Evolutionary conservation across 1,140 invertebrate species (phyloP).

Genomic region (Drosophila nasuta): DNA sequence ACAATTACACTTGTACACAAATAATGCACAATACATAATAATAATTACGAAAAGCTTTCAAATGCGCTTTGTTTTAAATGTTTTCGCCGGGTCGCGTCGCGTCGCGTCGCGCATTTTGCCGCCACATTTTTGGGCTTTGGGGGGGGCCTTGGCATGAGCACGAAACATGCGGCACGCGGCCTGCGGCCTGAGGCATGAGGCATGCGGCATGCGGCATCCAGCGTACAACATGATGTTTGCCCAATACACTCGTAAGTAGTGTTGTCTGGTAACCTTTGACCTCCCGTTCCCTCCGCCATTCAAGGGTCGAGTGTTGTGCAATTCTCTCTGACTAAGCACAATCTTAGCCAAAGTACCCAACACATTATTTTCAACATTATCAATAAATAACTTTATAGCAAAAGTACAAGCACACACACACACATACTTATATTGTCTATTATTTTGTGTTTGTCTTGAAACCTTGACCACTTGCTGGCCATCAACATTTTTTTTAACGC

Average conservation of each 20-base stretch:
- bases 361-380: constrained; percentile 1
- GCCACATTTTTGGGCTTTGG: background rate
- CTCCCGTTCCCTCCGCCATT: background rate
- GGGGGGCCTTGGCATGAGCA: constrained; percentile 24
- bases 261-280: background rate
- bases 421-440: background rate
- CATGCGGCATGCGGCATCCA: constrained; percentile 25
- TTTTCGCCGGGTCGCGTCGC: background rate
- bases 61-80: constrained; percentile 37
- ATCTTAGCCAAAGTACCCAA: background rate
- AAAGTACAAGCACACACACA: background rate
- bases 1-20: constrained; percentile 65
- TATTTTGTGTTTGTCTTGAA: background rate
- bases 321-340: constrained; percentile 37
- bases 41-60: constrained; percentile 76
- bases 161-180: constrained; percentile 29
- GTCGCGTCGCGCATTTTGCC: background rate
- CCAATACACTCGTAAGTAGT: constrained; percentile 7
- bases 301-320: constrained; percentile 36
- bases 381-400: constrained; percentile 5
- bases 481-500: constrained; percentile 6
- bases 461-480: constrained; percentile 29
- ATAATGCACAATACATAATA: constrained; percentile 72
- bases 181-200: constrained; percentile 21
- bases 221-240: constrained; percentile 29